Percentiles rank a stretch among this genome's conserved stretches.
Evolutionary conservation across 2,113 vertebrate species (phyloP).

Genomic region (Uropsilus gracilis): DNA sequence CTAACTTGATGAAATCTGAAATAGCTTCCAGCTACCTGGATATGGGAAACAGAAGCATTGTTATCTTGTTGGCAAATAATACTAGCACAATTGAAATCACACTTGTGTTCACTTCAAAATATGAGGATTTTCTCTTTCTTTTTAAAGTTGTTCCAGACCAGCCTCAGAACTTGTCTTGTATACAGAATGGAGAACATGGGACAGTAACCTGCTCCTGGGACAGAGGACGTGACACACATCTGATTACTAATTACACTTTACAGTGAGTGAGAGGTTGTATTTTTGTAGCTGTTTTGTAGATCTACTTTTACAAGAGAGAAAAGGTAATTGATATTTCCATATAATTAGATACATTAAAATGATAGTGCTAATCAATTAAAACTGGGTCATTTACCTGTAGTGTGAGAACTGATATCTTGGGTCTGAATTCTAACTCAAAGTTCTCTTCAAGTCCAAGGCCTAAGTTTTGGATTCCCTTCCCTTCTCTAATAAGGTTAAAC

Average conservation of each 20-base stretch:
- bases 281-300: background rate
- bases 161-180: constrained; percentile 82
- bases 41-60: background rate
- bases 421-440: background rate
- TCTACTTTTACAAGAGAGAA: background rate
- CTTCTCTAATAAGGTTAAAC: background rate
- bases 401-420: background rate
- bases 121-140: background rate
- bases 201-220: constrained; percentile 83
- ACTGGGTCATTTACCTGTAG: background rate
- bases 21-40: background rate
- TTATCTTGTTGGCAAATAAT: background rate
- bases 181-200: constrained; percentile 77
- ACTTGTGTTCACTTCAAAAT: background rate
- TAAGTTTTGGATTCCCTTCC: background rate
- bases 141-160: constrained; percentile 83
- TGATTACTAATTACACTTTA: constrained; percentile 66
- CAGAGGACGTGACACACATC: constrained; percentile 75
- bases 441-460: background rate
- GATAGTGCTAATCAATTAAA: background rate
- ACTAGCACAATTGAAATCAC: background rate
- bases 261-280: constrained; percentile 70
- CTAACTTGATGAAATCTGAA: background rate
- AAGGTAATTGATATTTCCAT: background rate
- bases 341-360: background rate